Evolutionary conservation across 2,888 invertebrate genomes (phyloP).

Genomic region (Uropetala carovei): DNA sequence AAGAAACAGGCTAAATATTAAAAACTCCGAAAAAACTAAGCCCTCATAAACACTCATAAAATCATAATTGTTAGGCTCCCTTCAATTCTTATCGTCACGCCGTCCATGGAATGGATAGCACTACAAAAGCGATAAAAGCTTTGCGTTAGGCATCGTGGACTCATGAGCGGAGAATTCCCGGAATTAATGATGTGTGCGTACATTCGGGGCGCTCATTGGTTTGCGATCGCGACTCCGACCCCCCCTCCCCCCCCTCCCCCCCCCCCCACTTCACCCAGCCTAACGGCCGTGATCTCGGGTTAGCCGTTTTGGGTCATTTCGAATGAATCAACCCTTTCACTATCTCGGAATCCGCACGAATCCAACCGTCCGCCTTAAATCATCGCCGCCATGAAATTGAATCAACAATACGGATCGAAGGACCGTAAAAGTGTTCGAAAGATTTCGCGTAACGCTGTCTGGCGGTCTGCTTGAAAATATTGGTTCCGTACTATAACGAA

Average conservation of each 20-base stretch:
- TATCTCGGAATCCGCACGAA: background rate
- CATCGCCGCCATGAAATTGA: background rate
- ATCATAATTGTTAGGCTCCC: background rate
- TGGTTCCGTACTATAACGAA: too few species aligned
- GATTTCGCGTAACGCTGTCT: too few species aligned
- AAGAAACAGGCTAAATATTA: too few species aligned
- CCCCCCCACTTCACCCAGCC: too few species aligned
- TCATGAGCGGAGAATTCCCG: background rate
- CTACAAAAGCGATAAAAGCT: background rate
- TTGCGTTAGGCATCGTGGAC: background rate
- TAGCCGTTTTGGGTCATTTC: too few species aligned
- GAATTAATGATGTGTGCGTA: slow-evolving; percentile 13
- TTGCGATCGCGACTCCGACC: background rate
- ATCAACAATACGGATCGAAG: background rate
- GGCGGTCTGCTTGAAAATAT: too few species aligned
- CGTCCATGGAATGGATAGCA: background rate
- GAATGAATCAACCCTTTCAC: background rate
- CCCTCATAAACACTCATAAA: too few species aligned
- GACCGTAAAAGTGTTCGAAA: background rate
- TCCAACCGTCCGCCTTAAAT: background rate
- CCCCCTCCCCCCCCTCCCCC: too few species aligned
- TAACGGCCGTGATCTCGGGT: too few species aligned
- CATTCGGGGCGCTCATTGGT: slow-evolving; percentile 10
- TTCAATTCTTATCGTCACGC: background rate
- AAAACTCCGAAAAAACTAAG: too few species aligned